Base-by-base conservation (phyloP, 2,113 vertebrate genomes). In the Tupaia tana region DNA sequence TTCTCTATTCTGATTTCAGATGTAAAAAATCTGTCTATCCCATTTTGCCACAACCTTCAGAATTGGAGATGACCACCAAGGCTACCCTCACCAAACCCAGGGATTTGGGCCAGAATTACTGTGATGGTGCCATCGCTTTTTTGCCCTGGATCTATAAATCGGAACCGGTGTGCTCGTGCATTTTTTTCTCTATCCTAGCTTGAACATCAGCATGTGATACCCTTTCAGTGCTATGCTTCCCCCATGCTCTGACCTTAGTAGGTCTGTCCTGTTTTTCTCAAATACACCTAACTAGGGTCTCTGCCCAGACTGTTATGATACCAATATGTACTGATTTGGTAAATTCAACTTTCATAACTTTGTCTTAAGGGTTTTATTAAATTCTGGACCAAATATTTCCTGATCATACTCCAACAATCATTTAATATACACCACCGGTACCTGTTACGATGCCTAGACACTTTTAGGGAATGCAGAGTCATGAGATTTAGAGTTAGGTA, bases 271-370 rank as follows among this genome's bases (percentile, higher is more conserved):
- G 29, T 58, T 63, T 94, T 91, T 83, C 18, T 63, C 70, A 31
- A 9, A 29, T 31, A 90, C 69, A 20, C 6, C 24, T 78, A 43
- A 58, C 70, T 78, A 25, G 25, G 6, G 8, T 73, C 70, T 86
- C 7, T 25, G 80, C 20, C 61, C 59, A 78, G 25, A 71, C 19
- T 87, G 66, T 96, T 67, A 75, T 69, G 75, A 96, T 86, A 54
- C 15, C 56, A 54, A 0, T 77, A 90, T 79, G 4, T 52, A 56
- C 4, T 29, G 84, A 31, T 79, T 82, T 34, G 52, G 16, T 14
- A 89, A 89, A 22, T 79, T 93, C 56, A 71, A 2, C 7, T 71
- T 89, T 86, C 0, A 16, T 70, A 70, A 69, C 25, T 84, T 89
- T 86, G 61, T 29, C 2, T 94, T 7, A 18, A 31, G 4, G 59